Evolutionary conservation across 2,113 vertebrate genomes (phyloP), one percentile per base, ranked within the genome.

Genomic region (Psammodynastes pulverulentus): DNA sequence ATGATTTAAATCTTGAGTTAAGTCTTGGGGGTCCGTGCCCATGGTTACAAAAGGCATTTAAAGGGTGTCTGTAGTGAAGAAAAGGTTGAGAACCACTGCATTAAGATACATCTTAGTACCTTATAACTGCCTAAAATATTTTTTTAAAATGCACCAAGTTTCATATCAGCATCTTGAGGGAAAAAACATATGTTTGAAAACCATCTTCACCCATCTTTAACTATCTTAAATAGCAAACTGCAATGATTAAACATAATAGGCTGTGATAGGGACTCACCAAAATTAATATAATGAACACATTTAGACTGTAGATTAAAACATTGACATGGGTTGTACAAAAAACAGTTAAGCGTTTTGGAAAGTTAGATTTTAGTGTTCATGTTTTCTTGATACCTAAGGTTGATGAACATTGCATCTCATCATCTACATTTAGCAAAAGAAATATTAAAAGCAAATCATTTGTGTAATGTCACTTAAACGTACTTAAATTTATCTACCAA

Each of bases 51-150:
- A 56, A 56, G 2, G 23, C 24, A 56, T 24, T 56, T 56, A 56
- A 56, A 56, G 23, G 23, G 54, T 1, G 54, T 56, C 21, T 54
- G 21, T 54, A 56, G 54, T 23, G 23, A 56, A 56, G 7, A 56
- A 56, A 56, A 56, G 23, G 3, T 58, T 58, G 56, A 29, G 94
- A 96, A 97, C 88, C 93, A 97, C 95, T 95, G 94, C 56, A 58
- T 58, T 29, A 95, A 97, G 96, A 95, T 95, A 97, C 97, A 72
- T n/a, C 97, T 97, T 96, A 96, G 90, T 95, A 96, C 96, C 95
- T 97, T 97, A 97, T 87, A 90, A 92, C 89, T 34, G 91, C 91
- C 94, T 96, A 92, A 94, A 92, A n/a, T 26, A 89, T 89, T 87
- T 89, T 9, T 72, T 91, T 10, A 17, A 92, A 95, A 93, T 43